phyloP scores from a whole-genome alignment of 2,113 vertebrate species.

The Natator depressus region DNA sequence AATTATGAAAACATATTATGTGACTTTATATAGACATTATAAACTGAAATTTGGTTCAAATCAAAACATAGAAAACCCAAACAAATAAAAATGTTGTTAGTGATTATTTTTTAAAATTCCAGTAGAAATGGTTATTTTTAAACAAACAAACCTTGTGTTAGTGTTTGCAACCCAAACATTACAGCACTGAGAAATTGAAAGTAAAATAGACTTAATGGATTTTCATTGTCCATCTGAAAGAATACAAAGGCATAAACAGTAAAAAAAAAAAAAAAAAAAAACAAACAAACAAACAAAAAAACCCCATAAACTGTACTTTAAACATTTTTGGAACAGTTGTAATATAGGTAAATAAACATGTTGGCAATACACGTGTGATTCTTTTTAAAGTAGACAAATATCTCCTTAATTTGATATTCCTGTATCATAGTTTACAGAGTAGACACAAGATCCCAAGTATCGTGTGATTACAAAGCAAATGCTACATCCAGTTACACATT shows the following conservation, averaged over 20 bases:
- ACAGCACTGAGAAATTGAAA: background rate
- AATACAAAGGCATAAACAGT: background rate
- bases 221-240: background rate
- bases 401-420: background rate
- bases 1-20: background rate
- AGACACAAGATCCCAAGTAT: background rate
- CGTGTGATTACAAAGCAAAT: background rate
- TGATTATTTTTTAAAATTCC: background rate
- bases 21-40: background rate
- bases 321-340: background rate
- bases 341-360: background rate
- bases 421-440: background rate
- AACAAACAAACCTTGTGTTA: background rate
- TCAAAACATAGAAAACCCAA: background rate
- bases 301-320: background rate
- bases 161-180: background rate
- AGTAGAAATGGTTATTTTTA: background rate
- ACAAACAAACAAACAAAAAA: background rate
- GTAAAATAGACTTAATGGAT: background rate
- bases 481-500: constrained; percentile 13
- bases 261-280: background rate
- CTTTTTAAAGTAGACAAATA: constrained; percentile 1
- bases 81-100: background rate
- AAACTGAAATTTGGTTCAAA: background rate
- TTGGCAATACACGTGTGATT: constrained; percentile 5